Evolutionary conservation across 2,888 invertebrate genomes (phyloP).

Genomic region (Nomada lathburiana): DNA sequence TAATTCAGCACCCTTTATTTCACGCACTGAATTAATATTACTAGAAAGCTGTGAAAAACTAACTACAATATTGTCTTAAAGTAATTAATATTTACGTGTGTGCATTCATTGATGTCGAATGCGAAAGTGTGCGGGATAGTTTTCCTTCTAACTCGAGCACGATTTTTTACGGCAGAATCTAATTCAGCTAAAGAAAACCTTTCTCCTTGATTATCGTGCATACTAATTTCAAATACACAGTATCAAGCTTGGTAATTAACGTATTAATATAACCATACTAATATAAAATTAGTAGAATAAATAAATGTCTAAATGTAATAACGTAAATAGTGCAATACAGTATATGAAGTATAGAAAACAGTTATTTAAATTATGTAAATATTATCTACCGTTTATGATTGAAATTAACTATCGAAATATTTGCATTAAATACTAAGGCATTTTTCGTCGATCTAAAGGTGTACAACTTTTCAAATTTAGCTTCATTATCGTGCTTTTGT

Average conservation of each 20-base stretch:
- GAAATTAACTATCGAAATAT: neutral
- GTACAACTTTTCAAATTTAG: constrained; percentile 14
- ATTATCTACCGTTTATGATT: constrained; percentile 34
- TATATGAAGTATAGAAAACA: no score
- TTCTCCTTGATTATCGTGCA: neutral
- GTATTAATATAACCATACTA: neutral
- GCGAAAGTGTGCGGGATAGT: neutral
- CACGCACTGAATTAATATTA: constrained; percentile 1
- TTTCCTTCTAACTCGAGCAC: neutral
- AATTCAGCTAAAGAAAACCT: neutral
- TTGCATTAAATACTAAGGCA: neutral
- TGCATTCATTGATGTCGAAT: neutral
- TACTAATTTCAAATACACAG: constrained; percentile 24
- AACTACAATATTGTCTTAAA: neutral
- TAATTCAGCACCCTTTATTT: constrained; percentile 10
- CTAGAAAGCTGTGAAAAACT: neutral
- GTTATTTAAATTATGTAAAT: neutral
- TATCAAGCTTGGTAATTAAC: neutral
- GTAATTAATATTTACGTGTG: constrained; percentile 21
- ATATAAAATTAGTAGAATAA: no score
- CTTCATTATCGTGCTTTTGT: constrained; percentile 43
- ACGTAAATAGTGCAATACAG: no score
- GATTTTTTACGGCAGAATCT: neutral
- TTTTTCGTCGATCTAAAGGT: constrained; percentile 3
- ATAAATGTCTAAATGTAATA: no score